Evolutionary conservation across 1,140 invertebrate genomes (phyloP).

Genomic region (Bombus affinis): DNA sequence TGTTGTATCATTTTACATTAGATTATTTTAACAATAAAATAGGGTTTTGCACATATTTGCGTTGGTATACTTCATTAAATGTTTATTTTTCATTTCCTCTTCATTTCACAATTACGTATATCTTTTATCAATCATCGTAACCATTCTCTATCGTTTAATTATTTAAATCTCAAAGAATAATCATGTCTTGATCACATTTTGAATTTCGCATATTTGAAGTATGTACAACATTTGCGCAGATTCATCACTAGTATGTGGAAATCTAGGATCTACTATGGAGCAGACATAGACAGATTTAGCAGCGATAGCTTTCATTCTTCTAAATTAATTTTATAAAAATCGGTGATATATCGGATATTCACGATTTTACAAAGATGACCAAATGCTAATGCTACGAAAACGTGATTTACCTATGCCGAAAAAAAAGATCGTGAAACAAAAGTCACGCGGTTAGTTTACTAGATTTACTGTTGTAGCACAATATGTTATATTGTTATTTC

Average conservation of each 20-base stretch:
- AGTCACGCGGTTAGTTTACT: neutral
- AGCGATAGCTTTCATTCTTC: no score
- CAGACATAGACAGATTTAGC: no score
- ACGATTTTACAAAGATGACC: no score
- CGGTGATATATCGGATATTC: no score
- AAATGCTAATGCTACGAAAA: no score
- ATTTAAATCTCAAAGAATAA: neutral
- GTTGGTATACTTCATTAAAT: neutral
- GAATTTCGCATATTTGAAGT: neutral
- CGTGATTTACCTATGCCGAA: no score
- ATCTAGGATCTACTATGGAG: no score
- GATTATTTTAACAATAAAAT: neutral
- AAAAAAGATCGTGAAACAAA: no score
- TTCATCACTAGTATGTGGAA: neutral
- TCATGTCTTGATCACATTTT: neutral
- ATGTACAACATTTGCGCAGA: neutral
- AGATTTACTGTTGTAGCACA: neutral
- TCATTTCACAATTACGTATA: neutral
- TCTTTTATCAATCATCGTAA: neutral
- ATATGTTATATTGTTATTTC: neutral
- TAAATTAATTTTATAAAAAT: no score
- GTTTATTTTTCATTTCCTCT: neutral
- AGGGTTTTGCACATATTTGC: neutral
- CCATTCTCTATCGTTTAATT: neutral
- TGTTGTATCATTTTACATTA: neutral